A percentile compares a stretch with the other conserved stretches of the same genome.
Conservation (phyloP, 2,888 invertebrate species). For the Lamellibrachia columna region DNA sequence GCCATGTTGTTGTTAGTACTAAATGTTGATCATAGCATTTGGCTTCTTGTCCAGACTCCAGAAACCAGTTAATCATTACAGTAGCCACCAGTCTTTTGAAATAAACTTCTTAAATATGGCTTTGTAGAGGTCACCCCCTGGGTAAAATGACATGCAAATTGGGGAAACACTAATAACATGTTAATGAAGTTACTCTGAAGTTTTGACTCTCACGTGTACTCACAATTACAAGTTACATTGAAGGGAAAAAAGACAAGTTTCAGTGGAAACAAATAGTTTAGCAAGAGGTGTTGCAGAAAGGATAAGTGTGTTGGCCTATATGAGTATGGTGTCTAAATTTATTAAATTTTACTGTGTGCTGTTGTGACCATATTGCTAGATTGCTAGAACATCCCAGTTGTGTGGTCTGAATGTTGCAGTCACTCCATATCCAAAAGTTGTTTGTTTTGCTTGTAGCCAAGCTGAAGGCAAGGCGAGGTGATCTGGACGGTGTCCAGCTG, state of each 20-base stretch:
- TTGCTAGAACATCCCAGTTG: background rate
- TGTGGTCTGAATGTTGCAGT: no score
- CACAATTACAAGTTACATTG: no score
- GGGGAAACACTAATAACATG: background rate
- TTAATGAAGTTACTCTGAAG: no score
- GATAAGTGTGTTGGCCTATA: background rate
- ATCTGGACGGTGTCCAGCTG: conserved; percentile 73
- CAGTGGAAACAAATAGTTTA: no score
- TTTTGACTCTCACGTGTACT: no score
- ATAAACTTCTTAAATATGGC: background rate
- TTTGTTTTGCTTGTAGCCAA: conserved; percentile 13
- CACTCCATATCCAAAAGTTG: background rate
- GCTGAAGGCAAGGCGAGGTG: background rate
- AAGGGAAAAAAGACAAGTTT: no score
- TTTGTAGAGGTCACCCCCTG: background rate
- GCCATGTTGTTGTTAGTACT: background rate
- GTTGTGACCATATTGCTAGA: background rate
- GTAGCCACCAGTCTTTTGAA: background rate
- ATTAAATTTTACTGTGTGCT: background rate
- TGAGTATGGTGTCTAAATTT: background rate
- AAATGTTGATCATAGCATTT: background rate
- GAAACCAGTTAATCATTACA: background rate
- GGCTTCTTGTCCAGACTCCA: background rate
- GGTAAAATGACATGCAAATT: no score
- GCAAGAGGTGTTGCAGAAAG: background rate